Conservation (phyloP, 2,888 invertebrate species). For the Zele albiditarsus region DNA sequence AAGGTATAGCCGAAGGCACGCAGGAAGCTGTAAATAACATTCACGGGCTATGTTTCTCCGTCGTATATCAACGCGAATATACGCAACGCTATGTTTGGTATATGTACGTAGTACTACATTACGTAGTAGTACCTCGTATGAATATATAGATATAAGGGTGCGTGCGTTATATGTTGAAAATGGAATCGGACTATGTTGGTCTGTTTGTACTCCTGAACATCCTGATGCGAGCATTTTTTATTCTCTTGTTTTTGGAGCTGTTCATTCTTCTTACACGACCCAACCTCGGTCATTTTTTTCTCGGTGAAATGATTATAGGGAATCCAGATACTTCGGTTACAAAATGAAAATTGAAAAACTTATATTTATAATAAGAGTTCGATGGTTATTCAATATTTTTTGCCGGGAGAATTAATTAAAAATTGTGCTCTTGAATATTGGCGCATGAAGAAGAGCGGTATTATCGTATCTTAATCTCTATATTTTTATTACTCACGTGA, state of each 20-base stretch:
- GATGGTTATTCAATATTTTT: no score
- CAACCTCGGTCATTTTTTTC: neutral
- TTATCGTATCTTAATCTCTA: neutral
- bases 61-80: slow-evolving; percentile 55
- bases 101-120: slow-evolving; percentile 4
- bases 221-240: slow-evolving; percentile 14
- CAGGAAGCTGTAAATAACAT: slow-evolving; percentile 60
- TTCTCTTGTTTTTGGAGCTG: neutral
- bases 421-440: no score
- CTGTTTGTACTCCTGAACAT: slow-evolving; percentile 47
- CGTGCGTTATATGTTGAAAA: slow-evolving; percentile 39
- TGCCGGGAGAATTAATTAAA: no score
- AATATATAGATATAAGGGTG: neutral
- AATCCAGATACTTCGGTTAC: neutral
- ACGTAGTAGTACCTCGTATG: neutral
- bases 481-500: slow-evolving; percentile 5
- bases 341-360: no score
- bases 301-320: neutral
- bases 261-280: neutral
- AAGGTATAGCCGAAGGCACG: slow-evolving; percentile 47
- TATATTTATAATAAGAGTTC: no score
- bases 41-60: slow-evolving; percentile 56
- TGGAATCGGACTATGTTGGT: slow-evolving; percentile 44
- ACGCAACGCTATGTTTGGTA: slow-evolving; percentile 38
- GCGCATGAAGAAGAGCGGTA: no score